These are phyloP conservation scores for Carlito syrichta DNA, from an alignment of 2,113 vertebrate genomes.

Conservation along the genomic window DNA sequence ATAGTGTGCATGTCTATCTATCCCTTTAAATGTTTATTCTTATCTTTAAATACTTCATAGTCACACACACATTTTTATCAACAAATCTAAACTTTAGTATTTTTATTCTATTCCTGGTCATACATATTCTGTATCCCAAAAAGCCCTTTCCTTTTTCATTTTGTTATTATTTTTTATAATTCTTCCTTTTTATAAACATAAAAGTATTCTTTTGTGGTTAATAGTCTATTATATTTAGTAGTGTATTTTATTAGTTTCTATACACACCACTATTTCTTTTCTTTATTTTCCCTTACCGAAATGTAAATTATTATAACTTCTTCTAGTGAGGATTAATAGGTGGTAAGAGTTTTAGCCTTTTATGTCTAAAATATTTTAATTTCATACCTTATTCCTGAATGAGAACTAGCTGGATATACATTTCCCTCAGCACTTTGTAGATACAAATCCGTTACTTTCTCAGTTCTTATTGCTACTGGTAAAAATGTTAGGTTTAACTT, in stretches of 20 bases:
- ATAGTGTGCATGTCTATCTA: neutral
- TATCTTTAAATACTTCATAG: neutral
- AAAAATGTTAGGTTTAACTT: neutral
- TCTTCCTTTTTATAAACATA: neutral
- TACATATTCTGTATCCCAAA: neutral
- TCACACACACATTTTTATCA: neutral
- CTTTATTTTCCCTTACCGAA: neutral
- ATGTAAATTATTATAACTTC: neutral
- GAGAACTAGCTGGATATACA: neutral
- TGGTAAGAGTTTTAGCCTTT: neutral
- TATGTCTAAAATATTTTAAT: neutral
- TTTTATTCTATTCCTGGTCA: neutral
- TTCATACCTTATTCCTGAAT: neutral
- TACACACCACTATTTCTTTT: neutral
- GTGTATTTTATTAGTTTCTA: neutral
- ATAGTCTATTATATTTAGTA: neutral
- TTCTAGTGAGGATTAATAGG: neutral
- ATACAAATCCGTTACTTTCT: neutral
- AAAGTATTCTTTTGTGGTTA: neutral
- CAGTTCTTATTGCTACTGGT: neutral
- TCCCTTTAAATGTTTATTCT: neutral
- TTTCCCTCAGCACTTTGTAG: neutral
- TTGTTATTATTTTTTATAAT: neutral
- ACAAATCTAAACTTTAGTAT: neutral
- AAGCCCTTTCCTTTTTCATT: neutral